Conservation (phyloP, 2,888 invertebrate genomes). For the Petrolisthes manimaculis region DNA sequence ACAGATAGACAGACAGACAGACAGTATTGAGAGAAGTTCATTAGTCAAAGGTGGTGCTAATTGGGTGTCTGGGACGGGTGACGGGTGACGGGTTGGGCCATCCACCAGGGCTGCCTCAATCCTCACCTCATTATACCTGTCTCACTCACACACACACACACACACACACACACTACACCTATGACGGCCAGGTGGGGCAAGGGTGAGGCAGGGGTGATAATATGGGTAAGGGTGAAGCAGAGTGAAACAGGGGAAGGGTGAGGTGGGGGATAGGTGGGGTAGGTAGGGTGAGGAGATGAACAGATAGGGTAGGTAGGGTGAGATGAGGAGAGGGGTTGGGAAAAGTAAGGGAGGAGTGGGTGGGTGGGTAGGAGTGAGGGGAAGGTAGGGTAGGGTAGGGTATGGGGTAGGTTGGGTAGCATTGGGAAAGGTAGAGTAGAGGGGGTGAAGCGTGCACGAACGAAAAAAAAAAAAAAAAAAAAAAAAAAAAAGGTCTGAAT, state of each 20-base stretch:
- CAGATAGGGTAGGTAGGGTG: no score
- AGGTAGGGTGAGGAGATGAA: no score
- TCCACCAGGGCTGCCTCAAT: constrained; percentile 49
- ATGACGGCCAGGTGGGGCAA: not conserved
- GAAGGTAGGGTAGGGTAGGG: no score
- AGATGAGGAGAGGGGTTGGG: no score
- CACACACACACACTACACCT: not conserved
- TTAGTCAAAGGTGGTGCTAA: constrained; percentile 55
- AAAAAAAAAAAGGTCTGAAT: constrained; percentile 11
- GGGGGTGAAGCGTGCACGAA: not conserved
- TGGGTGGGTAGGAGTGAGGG: not conserved
- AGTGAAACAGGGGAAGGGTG: no score
- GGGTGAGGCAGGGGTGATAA: not conserved
- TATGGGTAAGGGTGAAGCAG: not conserved
- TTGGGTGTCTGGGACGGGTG: constrained; percentile 50
- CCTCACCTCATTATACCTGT: constrained; percentile 47
- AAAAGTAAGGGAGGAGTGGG: no score
- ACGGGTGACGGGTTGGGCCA: constrained; percentile 46
- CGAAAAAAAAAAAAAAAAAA: not conserved
- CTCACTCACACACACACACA: constrained; percentile 5
- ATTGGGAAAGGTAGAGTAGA: no score
- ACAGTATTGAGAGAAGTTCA: constrained; percentile 11
- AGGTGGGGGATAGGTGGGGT: not conserved
- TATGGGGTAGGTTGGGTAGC: no score
- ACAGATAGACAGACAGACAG: not conserved